Conservation (phyloP, 2,888 invertebrate species). For the Eristalinus aeneus region DNA sequence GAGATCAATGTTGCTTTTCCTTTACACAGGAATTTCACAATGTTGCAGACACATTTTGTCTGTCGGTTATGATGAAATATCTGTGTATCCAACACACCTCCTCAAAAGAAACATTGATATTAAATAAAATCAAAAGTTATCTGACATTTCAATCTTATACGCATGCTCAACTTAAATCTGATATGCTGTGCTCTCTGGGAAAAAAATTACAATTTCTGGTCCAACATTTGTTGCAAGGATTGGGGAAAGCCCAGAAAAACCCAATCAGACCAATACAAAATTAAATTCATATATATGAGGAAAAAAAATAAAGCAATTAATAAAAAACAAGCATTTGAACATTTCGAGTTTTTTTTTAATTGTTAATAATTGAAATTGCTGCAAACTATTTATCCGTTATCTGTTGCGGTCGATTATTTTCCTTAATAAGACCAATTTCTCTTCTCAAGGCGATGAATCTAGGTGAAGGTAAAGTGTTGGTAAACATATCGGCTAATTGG, state of each 20-base stretch:
- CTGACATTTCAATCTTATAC: neutral
- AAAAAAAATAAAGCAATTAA: neutral
- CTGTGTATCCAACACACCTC: neutral
- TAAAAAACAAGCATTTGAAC: neutral
- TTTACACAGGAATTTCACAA: neutral
- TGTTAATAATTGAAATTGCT: neutral
- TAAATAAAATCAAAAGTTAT: neutral
- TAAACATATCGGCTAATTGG: conserved; percentile 17
- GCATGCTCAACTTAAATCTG: neutral
- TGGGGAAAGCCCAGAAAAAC: conserved; percentile 13
- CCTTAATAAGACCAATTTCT: neutral
- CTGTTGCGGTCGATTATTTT: neutral
- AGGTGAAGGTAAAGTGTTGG: neutral
- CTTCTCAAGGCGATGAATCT: neutral
- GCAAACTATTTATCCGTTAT: neutral
- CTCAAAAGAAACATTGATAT: neutral
- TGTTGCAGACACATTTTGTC: neutral
- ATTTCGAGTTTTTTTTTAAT: neutral
- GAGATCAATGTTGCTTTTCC: neutral
- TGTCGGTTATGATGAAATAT: neutral
- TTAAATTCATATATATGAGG: neutral
- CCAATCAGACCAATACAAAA: neutral
- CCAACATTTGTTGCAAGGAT: conserved; percentile 17
- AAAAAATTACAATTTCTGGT: conserved; percentile 6
- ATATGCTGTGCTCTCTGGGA: neutral